A percentile compares a stretch with the other conserved stretches of the same genome.
These are phyloP conservation scores for Aphodius granarius DNA, from an alignment of 2,888 invertebrate species.

Conservation along the genomic window DNA sequence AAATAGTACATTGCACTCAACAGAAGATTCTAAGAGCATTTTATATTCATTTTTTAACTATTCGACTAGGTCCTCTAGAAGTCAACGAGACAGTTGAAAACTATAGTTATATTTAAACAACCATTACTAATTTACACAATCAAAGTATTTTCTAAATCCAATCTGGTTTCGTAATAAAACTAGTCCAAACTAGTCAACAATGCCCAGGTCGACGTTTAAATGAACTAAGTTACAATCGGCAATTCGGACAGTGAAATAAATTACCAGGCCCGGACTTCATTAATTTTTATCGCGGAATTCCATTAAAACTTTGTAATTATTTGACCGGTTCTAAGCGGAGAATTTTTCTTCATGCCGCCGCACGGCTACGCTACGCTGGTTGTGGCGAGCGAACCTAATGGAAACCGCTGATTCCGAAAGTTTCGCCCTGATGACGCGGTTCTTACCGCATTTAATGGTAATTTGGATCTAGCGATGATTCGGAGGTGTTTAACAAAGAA, in stretches of 20 bases:
- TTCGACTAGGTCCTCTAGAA: too few species aligned
- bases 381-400: neutral
- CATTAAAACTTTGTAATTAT: conserved; percentile 31
- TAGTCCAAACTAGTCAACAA: neutral
- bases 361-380: neutral
- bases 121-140: too few species aligned
- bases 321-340: conserved; percentile 24
- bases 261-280: conserved; percentile 24
- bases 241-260: conserved; percentile 16
- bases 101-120: too few species aligned
- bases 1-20: neutral
- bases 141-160: neutral
- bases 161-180: neutral
- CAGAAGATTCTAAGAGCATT: too few species aligned
- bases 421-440: neutral
- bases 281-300: conserved; percentile 28
- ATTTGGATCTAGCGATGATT: neutral
- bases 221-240: neutral
- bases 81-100: too few species aligned
- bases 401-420: neutral
- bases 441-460: conserved; percentile 1
- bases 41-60: too few species aligned
- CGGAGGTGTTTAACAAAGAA: neutral
- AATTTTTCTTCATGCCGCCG: neutral
- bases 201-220: neutral